A percentile compares a stretch with the other conserved stretches of the same genome.
These are phyloP conservation scores for Heloderma charlesbogerti DNA, from an alignment of 2,113 vertebrate species.

Conservation along the genomic window DNA sequence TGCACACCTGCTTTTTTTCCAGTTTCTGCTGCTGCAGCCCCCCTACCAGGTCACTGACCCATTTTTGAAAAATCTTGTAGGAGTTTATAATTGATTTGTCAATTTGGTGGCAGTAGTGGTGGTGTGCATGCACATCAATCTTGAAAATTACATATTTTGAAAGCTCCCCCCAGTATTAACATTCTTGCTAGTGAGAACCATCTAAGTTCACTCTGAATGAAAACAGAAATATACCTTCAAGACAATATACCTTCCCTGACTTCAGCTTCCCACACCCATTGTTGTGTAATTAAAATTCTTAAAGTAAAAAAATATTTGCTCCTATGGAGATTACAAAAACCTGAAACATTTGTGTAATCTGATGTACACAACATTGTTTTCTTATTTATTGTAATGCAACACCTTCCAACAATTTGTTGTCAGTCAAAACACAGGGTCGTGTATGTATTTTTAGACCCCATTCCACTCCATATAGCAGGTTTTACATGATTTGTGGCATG, in stretches of 20 bases:
- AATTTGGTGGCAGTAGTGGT: background rate
- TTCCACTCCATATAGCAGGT: constrained; percentile 1
- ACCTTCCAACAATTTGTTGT: background rate
- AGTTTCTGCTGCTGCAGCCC: background rate
- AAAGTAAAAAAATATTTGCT: background rate
- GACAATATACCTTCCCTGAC: background rate
- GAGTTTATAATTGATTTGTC: constrained; percentile 14
- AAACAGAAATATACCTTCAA: background rate
- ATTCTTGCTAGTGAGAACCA: background rate
- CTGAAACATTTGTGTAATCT: accelerated
- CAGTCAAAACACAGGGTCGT: background rate
- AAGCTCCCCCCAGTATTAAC: background rate
- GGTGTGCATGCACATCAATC: background rate
- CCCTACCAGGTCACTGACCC: background rate
- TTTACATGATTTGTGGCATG: background rate
- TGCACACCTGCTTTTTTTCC: background rate
- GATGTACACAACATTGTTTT: background rate
- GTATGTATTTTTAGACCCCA: background rate
- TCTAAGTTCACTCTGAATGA: background rate
- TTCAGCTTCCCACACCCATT: background rate
- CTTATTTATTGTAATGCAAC: background rate
- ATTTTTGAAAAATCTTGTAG: constrained; percentile 4
- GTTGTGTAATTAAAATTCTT: constrained; percentile 1
- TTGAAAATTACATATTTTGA: constrained; percentile 10
- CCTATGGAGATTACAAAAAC: background rate